phyloP scores from a whole-genome alignment of 2,113 vertebrate genomes.

The Danio rerio region GRCz12tu NC_133181.1:55502001-55502500 shows the following conservation, averaged over 20 bases:
- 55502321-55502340: neutral
- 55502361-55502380: neutral
- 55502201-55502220: neutral
- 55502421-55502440: neutral
- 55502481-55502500: no score
- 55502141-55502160: no score
- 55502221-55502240: conserved; percentile 22
- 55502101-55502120: no score
- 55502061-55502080: no score
- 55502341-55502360: neutral
- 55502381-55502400: neutral
- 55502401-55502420: neutral
- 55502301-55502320: neutral
- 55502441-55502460: no score
- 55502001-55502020: no score
- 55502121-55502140: no score
- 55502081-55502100: no score
- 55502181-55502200: neutral
- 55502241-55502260: conserved; percentile 5
- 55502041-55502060: no score
- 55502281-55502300: neutral
- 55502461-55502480: no score
- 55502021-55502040: no score
- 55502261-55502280: neutral
- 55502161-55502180: neutral